Conservation (phyloP, 2,888 invertebrate species). For the Salpingus planirostris region DNA sequence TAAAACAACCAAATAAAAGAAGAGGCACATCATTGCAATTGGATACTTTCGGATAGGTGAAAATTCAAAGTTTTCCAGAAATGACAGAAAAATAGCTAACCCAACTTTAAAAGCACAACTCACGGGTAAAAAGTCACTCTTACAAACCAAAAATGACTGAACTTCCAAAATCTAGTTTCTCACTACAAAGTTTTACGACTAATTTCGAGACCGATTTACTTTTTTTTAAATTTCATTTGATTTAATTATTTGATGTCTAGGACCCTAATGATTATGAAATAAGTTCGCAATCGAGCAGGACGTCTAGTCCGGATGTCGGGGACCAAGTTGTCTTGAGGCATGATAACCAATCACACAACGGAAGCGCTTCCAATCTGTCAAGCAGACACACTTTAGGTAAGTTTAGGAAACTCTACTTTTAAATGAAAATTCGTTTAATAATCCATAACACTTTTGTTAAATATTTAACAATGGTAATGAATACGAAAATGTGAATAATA, state of each 20-base stretch:
- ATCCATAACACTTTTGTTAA: neutral
- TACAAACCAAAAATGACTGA: too few relatives aligned
- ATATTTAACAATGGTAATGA: neutral
- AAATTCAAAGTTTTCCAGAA: too few relatives aligned
- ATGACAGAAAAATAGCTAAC: too few relatives aligned
- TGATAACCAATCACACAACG: constrained; percentile 33
- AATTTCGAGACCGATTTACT: too few relatives aligned
- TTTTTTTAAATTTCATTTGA: neutral
- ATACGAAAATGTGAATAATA: too few relatives aligned
- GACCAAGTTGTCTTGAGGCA: constrained; percentile 35
- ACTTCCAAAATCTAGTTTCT: too few relatives aligned
- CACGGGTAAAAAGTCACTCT: too few relatives aligned
- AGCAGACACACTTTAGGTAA: constrained; percentile 36
- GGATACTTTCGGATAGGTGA: too few relatives aligned
- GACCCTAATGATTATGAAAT: constrained; percentile 39
- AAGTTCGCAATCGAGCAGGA: constrained; percentile 48
- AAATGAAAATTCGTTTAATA: neutral
- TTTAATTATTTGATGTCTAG: constrained; percentile 14
- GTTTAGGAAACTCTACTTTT: constrained; percentile 4
- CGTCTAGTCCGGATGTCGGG: constrained; percentile 46
- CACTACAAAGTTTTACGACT: too few relatives aligned
- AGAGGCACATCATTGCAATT: too few relatives aligned
- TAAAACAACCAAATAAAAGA: too few relatives aligned
- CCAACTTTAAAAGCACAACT: too few relatives aligned
- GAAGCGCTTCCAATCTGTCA: constrained; percentile 24